Base-by-base conservation (phyloP, 2,888 invertebrate species). In the Nycteola revayana region DNA sequence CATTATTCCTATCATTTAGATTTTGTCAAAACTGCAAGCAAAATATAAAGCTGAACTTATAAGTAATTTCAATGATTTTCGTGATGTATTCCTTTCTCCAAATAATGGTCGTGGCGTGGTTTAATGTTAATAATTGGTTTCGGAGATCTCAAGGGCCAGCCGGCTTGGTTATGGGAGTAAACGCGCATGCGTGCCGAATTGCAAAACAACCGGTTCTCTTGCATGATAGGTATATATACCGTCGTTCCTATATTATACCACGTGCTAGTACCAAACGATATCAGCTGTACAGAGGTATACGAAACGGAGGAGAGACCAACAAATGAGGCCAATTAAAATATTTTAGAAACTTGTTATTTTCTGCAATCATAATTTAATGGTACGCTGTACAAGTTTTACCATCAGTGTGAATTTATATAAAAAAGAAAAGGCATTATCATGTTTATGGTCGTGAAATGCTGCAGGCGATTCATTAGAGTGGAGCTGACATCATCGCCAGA, bases 401-500 rank as follows among this genome's bases (percentile, higher is more conserved):
- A n/a, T n/a, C n/a, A n/a, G n/a, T n/a, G n/a, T n/a, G n/a, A n/a
- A n/a, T n/a, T n/a, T n/a, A n/a, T n/a, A n/a, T n/a, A n/a, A n/a
- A n/a, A n/a, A n/a, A n/a, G n/a, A n/a, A 14, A 14, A 14, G 5
- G 2, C 14, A 2, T 14, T 14, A 14, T 14, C 5, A 3, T 14
- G 5, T 14, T 74, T 68, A 68, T 67, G 75, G 64, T 74, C 66
- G 71, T 66, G 75, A 75, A 76, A 66, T 67, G 78, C 75, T 72
- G 54, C 66, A 60, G 73, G 79, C 77, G 61, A 64, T 57, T 72
- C 76, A 71, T 78, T 79, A 78, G 74, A 76, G 78, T 75, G 75
- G 67, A 61, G 64, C 83, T 88, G 88, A 88, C 88, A 88, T 88
- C 88, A 88, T 78, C 87, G 83, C 72, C 77, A 42, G 72, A 79